These are phyloP conservation scores for Ethmia dodecea DNA, from an alignment of 2,888 invertebrate genomes.

Conservation along the genomic window DNA sequence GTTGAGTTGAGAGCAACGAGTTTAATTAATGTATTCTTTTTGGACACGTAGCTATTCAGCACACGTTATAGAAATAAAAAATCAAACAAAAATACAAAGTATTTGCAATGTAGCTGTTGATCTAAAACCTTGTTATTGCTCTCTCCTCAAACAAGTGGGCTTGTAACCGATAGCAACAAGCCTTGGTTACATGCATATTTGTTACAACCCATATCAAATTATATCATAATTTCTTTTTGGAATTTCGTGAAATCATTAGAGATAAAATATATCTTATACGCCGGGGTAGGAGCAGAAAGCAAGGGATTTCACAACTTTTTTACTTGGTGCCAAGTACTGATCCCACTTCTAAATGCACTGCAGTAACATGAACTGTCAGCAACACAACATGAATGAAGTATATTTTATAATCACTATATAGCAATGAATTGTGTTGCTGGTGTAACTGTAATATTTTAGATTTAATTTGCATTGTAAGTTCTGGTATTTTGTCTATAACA, in stretches of 20 bases:
- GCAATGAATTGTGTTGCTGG: conserved; percentile 1
- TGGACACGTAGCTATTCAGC: conserved; percentile 57
- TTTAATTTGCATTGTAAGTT: conserved; percentile 9
- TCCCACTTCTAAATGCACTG: not conserved
- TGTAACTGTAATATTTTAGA: conserved; percentile 1
- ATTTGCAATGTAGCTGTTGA: conserved; percentile 35
- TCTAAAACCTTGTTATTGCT: conserved; percentile 34
- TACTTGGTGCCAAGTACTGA: conserved; percentile 30
- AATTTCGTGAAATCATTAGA: conserved; percentile 61
- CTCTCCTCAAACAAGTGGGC: conserved; percentile 60
- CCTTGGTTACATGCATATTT: conserved; percentile 74
- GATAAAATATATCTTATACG: conserved; percentile 43
- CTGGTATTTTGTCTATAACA: conserved; percentile 8
- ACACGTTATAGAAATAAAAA: conserved; percentile 32
- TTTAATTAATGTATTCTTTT: conserved; percentile 32
- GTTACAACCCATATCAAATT: conserved; percentile 52
- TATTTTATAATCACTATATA: not conserved
- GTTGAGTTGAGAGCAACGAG: conserved; percentile 47
- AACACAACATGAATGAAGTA: not conserved
- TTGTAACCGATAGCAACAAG: conserved; percentile 62
- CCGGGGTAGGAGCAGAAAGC: conserved; percentile 62
- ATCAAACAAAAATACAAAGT: conserved; percentile 20
- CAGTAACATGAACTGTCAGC: not conserved
- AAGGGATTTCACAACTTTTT: conserved; percentile 54
- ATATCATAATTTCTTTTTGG: conserved; percentile 40